These are phyloP conservation scores for Scaptomyza polygonia DNA, from an alignment of 2,888 invertebrate genomes.

Conservation along the genomic window DNA sequence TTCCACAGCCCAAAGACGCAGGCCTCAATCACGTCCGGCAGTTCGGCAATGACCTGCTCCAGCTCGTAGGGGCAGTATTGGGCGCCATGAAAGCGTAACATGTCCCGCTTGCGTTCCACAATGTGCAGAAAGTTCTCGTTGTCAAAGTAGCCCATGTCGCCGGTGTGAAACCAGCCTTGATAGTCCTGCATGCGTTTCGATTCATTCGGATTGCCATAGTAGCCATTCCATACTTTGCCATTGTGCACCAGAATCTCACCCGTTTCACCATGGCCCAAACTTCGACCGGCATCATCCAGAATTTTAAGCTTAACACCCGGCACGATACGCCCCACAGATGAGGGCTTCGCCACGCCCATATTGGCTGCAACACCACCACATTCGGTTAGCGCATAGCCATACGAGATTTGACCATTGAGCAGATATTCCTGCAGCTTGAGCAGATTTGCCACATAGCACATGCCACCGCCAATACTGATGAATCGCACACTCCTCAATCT, in stretches of 20 bases:
- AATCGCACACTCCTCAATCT: conserved; percentile 69
- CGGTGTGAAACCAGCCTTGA: conserved; percentile 83
- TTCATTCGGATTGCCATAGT: conserved; percentile 80
- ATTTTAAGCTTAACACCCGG: conserved; percentile 78
- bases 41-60: conserved; percentile 77
- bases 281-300: conserved; percentile 74
- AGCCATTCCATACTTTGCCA: conserved; percentile 79
- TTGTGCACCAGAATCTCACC: conserved; percentile 81
- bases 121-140: conserved; percentile 79
- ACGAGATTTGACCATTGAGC: conserved; percentile 68
- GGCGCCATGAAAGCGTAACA: conserved; percentile 78
- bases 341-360: conserved; percentile 70
- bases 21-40: conserved; percentile 78
- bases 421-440: conserved; percentile 73
- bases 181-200: conserved; percentile 76
- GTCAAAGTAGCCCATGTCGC: conserved; percentile 83
- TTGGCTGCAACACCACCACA: conserved; percentile 74
- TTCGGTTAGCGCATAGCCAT: conserved; percentile 81
- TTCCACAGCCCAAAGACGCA: conserved; percentile 82
- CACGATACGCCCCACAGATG: conserved; percentile 76
- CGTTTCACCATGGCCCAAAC: conserved; percentile 71
- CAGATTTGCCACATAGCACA: conserved; percentile 71
- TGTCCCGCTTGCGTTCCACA: conserved; percentile 79
- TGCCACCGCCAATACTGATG: conserved; percentile 76
- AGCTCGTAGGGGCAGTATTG: conserved; percentile 81